Base-by-base conservation (phyloP, 2,113 vertebrate species). In the Maccullochella peelii region DNA sequence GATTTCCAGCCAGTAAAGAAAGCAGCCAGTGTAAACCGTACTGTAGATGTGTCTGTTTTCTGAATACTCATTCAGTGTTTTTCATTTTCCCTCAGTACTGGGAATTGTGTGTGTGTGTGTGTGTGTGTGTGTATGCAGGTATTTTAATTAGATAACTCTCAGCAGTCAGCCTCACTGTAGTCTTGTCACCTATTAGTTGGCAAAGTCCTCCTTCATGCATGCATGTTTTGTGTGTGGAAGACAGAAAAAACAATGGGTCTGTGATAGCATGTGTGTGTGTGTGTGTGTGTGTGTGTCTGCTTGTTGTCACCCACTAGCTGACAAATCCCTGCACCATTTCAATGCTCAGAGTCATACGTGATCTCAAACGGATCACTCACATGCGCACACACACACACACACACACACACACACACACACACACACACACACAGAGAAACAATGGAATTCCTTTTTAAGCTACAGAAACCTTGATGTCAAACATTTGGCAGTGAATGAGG, bases 381-480 rank as follows among this genome's bases (percentile, higher is more conserved):
- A 54, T 15, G 58, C 63, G 42, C 68, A 71, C 15, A 42, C 38
- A 55, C n/a, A 69, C 42, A 33, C 30, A 61, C 78, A 47, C 30
- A n/a, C 38, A 70, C 27, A 81, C 70, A 54, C 33, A 69, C 16
- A 79, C 54, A 52, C 59, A 76, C 68, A 71, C 47, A 78, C 52
- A 36, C 62, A 27, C 74, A 76, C 47, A 69, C 44, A 83, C 63
- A 67, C 11, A 67, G 11, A 78, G 84, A 81, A 81, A 80, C 90
- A 72, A 71, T 69, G 82, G 82, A 80, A 89, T 91, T 88, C 82
- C 81, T 86, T 93, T 92, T 93, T 59, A 90, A 89, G 88, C 86
- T 85, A 49, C 84, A 75, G 57, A 79, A 77, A 71, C 85, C 90
- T 92, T 91, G 82, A 89, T 90, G 88, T 91, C 85, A 82, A 68